A percentile compares a stretch with the other conserved stretches of the same genome.
These are phyloP conservation scores for Bolborhynchus lineola DNA, from an alignment of 2,113 vertebrate genomes.

Conservation along the genomic window DNA sequence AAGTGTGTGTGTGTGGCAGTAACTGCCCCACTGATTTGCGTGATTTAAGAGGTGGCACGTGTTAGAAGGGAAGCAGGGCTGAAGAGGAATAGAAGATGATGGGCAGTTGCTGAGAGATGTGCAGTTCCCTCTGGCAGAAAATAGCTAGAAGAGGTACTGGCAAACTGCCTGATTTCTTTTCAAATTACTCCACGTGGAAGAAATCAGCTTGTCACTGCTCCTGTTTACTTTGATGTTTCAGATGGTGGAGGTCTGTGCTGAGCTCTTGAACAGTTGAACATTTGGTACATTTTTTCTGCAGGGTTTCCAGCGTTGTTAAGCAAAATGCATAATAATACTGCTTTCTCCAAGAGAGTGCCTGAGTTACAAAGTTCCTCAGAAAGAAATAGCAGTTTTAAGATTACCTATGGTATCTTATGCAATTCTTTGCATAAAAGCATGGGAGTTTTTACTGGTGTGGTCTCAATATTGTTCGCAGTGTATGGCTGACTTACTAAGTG, in stretches of 20 bases:
- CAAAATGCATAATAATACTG: background rate
- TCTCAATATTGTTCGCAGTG: accelerated
- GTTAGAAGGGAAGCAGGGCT: background rate
- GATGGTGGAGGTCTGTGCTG: background rate
- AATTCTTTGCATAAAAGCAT: background rate
- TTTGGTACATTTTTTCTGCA: background rate
- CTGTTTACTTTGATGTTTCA: background rate
- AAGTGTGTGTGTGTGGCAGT: background rate
- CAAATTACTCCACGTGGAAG: background rate
- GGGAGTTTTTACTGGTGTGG: background rate
- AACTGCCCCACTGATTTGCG: background rate
- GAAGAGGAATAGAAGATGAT: background rate
- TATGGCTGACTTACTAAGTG: background rate
- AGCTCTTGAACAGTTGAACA: background rate
- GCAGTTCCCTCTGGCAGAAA: background rate
- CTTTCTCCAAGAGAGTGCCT: background rate
- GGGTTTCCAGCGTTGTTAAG: background rate
- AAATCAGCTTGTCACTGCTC: background rate
- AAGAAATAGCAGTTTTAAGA: background rate
- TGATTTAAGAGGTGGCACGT: background rate
- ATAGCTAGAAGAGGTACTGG: background rate
- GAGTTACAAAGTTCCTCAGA: background rate
- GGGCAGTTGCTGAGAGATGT: background rate
- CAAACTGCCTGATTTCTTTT: background rate
- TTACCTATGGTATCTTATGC: background rate